Base-by-base conservation (phyloP, 2,113 vertebrate genomes). In the Odocoileus hemionus region DNA sequence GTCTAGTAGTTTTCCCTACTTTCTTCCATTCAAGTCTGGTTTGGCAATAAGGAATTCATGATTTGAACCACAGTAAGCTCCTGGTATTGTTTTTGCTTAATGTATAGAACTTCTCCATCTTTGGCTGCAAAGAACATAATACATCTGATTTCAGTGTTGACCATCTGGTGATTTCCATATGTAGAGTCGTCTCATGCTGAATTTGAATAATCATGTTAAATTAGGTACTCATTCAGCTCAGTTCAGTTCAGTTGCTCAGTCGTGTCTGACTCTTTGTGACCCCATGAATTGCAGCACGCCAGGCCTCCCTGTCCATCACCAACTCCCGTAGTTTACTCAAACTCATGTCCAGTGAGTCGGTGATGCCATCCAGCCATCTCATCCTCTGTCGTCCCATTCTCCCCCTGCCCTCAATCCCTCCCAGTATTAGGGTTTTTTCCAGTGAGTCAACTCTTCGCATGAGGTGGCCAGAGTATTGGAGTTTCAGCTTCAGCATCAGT, bases 281-380 rank as follows among this genome's bases (percentile, higher is more conserved):
- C 30, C 30, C 15, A 17, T 17, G 61, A 64, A 64, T 7, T 0
- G 0, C 15, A 64, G 61, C 30, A 64, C 0, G 3, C 30, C 15
- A 64, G 61, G 30, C 1, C 61, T 13, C 28, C 30, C 61, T 64
- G 15, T 64, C 61, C 30, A 64, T 17, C 30, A 64, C 30, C 30
- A 64, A 17, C 30, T 64, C 3, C 61, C 0, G 7, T 3, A 64
- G 30, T 33, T 0, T 0, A 64, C 61, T 7, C 3, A 64, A n/a
- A n/a, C 30, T 1, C 15, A n/a, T 0, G 7, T n/a, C 30, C 1
- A 0, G n/a, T 0, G 1, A 64, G 61, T 64, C 30, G 4, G 1
- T 64, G 61, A 64, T 17, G 3, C 30, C 61, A 64, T 64, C 61
- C 7, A 64, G 17, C 15, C 7, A 64, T n/a, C 30, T n/a, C 61